Evolutionary conservation across 2,113 vertebrate genomes (phyloP).

Genomic region (Pongo pygmaeus): DNA sequence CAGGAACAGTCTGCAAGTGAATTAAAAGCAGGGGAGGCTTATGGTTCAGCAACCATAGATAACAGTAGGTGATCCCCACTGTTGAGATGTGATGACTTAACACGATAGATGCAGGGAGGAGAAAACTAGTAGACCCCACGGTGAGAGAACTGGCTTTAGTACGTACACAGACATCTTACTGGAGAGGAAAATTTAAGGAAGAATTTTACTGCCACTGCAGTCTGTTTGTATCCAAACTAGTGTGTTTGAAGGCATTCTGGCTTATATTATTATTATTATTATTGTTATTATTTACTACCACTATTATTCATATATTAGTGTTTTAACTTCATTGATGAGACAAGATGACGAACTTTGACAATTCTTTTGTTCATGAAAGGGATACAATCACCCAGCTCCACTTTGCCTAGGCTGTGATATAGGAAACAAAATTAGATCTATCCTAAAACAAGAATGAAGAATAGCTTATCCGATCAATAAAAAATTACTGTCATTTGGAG

Average conservation of each 20-base stretch:
- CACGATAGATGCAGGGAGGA: neutral
- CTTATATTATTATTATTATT: neutral
- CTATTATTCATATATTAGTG: neutral
- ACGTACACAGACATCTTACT: neutral
- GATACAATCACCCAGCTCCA: neutral
- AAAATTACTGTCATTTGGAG: neutral
- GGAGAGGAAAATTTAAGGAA: neutral
- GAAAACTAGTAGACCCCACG: neutral
- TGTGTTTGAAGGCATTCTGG: neutral
- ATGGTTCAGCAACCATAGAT: neutral
- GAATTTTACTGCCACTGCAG: neutral
- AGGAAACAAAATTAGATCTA: neutral
- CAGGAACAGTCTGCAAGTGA: neutral
- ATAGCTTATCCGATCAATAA: constrained; percentile 45
- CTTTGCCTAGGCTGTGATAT: neutral
- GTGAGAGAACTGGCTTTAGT: neutral
- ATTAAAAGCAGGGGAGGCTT: neutral
- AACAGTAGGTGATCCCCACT: neutral
- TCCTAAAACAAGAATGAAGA: constrained; percentile 16
- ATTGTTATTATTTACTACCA: neutral
- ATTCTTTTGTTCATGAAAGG: neutral
- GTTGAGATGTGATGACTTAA: neutral
- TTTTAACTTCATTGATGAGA: neutral
- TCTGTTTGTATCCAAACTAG: neutral
- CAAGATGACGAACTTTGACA: neutral